A percentile compares a stretch with the other conserved stretches of the same genome.
Conservation (phyloP, 2,888 invertebrate species). For the Drosophila buzzatii region DNA sequence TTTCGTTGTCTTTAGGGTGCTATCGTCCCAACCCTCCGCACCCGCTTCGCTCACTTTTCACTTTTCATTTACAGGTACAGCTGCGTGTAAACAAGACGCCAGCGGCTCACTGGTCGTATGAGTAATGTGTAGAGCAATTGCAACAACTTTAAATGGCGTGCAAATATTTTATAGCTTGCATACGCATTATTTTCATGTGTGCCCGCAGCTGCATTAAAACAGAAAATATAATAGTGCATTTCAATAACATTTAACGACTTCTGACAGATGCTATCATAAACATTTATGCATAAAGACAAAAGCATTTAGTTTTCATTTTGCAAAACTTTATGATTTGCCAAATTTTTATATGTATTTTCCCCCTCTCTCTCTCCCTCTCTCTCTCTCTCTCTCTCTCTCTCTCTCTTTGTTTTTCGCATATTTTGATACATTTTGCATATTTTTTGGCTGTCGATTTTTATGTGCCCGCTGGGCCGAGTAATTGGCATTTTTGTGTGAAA, state of each 20-base stretch:
- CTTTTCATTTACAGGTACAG: conserved; percentile 5
- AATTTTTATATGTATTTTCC: not conserved
- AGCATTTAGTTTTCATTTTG: conserved; percentile 49
- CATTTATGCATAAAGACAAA: conserved; percentile 43
- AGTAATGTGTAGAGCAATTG: conserved; percentile 53
- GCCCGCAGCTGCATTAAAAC: conserved; percentile 6
- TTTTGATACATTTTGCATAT: not conserved
- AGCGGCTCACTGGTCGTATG: conserved; percentile 33
- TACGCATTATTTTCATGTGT: conserved; percentile 5
- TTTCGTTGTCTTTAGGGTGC: not conserved
- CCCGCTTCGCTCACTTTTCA: too few relatives aligned
- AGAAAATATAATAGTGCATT: conserved; percentile 48
- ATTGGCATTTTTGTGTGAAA: conserved; percentile 51
- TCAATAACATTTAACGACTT: conserved; percentile 62
- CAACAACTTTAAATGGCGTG: conserved; percentile 62
- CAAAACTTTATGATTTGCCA: conserved; percentile 27
- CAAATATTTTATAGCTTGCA: conserved; percentile 47
- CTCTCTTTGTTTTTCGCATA: not conserved
- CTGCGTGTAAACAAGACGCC: not conserved
- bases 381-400: too few relatives aligned
- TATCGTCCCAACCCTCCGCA: not conserved
- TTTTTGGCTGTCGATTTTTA: conserved; percentile 28
- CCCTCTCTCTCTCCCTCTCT: too few relatives aligned
- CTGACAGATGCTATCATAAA: conserved; percentile 43
- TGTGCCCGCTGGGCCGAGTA: conserved; percentile 33